A percentile compares a stretch with the other conserved stretches of the same genome.
These are phyloP conservation scores for Drosophila saltans DNA, from an alignment of 1,140 invertebrate species.

Conservation along the genomic window DNA sequence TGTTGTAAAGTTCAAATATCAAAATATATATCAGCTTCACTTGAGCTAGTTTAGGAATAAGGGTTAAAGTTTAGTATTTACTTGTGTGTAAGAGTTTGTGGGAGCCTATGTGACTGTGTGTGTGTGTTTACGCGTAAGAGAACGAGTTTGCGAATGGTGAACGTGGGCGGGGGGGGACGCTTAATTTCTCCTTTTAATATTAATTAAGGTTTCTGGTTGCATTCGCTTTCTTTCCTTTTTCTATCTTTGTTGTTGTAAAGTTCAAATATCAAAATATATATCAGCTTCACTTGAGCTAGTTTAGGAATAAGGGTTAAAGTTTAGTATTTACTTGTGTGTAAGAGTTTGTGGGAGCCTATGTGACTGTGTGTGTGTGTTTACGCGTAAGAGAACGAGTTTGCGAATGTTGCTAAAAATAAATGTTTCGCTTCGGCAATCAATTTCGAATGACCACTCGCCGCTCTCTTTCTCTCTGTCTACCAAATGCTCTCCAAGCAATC, in stretches of 20 bases:
- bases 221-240: neutral
- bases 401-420: neutral
- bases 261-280: neutral
- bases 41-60: neutral
- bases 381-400: neutral
- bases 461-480: slow-evolving; percentile 6
- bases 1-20: neutral
- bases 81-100: neutral
- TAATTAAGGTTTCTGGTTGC: slow-evolving; percentile 52
- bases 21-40: neutral
- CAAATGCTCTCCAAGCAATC: neutral
- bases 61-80: too few species aligned
- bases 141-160: neutral
- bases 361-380: neutral
- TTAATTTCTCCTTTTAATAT: too few species aligned
- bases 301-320: neutral
- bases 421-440: neutral
- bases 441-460: slow-evolving; percentile 6
- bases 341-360: too few species aligned
- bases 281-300: neutral
- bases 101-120: neutral
- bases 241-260: neutral
- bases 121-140: neutral
- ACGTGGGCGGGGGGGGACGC: too few species aligned
- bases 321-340: neutral